Conservation (phyloP, 1,140 invertebrate genomes). For the Stegodyphus mimosarum region DNA sequence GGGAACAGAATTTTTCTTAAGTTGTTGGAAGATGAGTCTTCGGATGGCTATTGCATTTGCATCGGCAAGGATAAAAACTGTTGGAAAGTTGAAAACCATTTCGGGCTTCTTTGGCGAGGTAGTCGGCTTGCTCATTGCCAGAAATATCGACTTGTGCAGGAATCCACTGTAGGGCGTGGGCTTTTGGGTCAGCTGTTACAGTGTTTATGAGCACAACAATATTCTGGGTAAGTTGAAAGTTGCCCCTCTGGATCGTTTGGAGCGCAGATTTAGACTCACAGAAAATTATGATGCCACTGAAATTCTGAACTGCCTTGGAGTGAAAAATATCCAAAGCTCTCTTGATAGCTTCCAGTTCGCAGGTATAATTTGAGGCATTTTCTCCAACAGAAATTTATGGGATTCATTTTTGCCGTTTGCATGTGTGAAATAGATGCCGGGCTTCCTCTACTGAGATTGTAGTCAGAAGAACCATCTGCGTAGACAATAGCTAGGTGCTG, state of each 20-base stretch:
- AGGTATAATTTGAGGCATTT: neutral
- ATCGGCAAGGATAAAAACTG: neutral
- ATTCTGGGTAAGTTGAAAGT: neutral
- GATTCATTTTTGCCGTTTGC: neutral
- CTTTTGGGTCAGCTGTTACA: neutral
- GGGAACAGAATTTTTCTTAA: neutral
- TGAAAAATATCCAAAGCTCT: neutral
- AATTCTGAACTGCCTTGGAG: neutral
- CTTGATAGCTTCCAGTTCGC: neutral
- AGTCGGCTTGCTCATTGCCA: neutral
- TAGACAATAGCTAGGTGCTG: neutral
- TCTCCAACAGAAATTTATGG: constrained; percentile 1
- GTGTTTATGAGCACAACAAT: neutral
- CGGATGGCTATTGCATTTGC: neutral
- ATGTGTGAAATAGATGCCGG: neutral
- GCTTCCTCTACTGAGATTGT: neutral
- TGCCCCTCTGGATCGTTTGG: neutral
- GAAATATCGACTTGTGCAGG: neutral
- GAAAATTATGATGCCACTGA: constrained; percentile 1
- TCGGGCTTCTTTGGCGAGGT: neutral
- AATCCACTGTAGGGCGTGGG: neutral
- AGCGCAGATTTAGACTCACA: neutral
- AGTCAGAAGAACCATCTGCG: neutral
- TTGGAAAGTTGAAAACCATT: neutral
- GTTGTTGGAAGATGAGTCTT: neutral